Conservation (phyloP, 2,113 vertebrate genomes). For the Fulica atra region DNA sequence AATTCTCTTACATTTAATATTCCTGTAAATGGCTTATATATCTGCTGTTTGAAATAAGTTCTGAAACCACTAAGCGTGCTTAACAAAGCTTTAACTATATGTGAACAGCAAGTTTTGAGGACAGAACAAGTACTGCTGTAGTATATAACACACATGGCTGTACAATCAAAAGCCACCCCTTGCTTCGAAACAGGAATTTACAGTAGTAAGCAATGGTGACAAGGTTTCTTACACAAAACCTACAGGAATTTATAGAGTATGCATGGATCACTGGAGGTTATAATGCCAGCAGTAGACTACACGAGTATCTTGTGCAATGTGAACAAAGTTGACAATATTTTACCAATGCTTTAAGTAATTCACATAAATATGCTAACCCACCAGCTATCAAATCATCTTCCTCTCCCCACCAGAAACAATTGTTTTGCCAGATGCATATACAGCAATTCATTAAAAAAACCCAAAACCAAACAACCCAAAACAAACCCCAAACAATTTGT, state of each 20-base stretch:
- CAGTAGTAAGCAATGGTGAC: conserved; percentile 43
- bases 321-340: conserved; percentile 56
- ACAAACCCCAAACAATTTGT: not conserved
- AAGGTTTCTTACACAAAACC: conserved; percentile 49
- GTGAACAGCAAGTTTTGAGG: conserved; percentile 31
- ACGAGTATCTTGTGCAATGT: conserved; percentile 49
- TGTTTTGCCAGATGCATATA: not conserved
- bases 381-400: not conserved
- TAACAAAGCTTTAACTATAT: conserved; percentile 30
- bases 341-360: conserved; percentile 51
- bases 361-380: conserved; percentile 33
- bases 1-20: not conserved
- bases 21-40: conserved; percentile 30
- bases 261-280: conserved; percentile 16
- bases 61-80: conserved; percentile 48
- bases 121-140: conserved; percentile 27
- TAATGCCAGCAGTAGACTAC: conserved; percentile 49
- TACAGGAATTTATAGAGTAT: conserved; percentile 50
- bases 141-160: conserved; percentile 47
- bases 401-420: conserved; percentile 16
- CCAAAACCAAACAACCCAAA: too few species aligned
- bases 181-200: conserved; percentile 57
- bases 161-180: conserved; percentile 53
- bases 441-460: not conserved
- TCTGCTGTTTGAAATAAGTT: conserved; percentile 28